Percentiles rank a stretch among this genome's conserved stretches.
Evolutionary conservation across 2,113 vertebrate species (phyloP).

Genomic region (Varanus komodoensis): DNA sequence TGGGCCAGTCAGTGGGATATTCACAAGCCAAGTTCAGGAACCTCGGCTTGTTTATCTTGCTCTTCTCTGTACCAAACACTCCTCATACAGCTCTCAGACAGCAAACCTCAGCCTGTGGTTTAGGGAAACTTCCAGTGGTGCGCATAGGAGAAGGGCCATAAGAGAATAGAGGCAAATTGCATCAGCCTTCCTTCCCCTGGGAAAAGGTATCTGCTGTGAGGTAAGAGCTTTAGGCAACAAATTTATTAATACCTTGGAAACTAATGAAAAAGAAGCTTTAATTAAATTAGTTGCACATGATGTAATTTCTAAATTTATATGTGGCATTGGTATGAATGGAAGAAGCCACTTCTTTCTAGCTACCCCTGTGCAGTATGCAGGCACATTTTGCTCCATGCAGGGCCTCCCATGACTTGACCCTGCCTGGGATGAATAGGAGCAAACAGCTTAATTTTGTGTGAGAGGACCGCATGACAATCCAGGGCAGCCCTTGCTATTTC

Average conservation of each 20-base stretch:
- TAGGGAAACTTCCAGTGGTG: neutral
- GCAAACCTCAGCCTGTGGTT: neutral
- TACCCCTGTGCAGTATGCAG: neutral
- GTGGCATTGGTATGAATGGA: neutral
- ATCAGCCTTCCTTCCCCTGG: neutral
- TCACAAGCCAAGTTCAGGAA: neutral
- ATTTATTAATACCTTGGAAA: neutral
- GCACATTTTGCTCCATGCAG: neutral
- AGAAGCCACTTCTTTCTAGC: neutral
- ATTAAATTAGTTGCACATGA: neutral
- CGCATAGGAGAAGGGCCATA: neutral
- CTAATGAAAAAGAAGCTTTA: neutral
- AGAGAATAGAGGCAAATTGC: neutral
- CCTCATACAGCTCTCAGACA: neutral
- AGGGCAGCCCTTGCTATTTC: neutral
- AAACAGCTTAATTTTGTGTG: neutral
- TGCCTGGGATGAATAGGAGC: neutral
- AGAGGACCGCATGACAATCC: neutral
- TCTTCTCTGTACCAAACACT: neutral
- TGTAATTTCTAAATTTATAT: neutral
- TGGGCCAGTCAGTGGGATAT: neutral
- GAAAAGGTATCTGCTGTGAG: neutral
- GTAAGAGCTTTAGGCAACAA: too few species aligned
- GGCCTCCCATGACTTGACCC: neutral
- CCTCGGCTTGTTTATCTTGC: neutral